Evolutionary conservation across 2,888 invertebrate genomes (phyloP), one percentile per base, ranked within the genome.

Genomic region (Tipula unca): DNA sequence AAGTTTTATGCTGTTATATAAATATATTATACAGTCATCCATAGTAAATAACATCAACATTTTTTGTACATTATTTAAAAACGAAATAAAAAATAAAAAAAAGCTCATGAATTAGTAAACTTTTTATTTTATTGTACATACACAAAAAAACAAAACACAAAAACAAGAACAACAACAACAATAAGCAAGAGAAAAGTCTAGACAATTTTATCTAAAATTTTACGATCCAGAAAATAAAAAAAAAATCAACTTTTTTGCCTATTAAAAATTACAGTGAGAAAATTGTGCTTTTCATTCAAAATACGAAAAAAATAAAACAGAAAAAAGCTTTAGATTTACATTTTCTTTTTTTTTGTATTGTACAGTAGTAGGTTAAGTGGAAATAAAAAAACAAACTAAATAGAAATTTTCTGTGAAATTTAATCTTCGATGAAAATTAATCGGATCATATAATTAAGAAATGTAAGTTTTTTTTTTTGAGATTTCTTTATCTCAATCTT

Each of bases 181-280:
- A n/a, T n/a, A n/a, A 25, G n/a, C 8, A 25, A 69, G 10, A 25
- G 69, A 69, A 69, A 69, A 25, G 69, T 69, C 69, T 69, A 69
- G 69, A 69, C 69, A 69, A 69, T 69, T 69, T 69, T 69, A 69
- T 69, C 69, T 69, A 69, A 69, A 69, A 69, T 69, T 69, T 69
- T 69, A 69, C 69, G 69, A 69, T 69, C 69, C 69, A 69, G 69
- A 69, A 69, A 69, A 69, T 69, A 69, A 69, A 69, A 69, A 69
- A 69, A 69, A 69, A 69, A 69, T 25, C 69, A 69, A 69, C 69
- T 48, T 69, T 69, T 69, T 69, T 69, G 69, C 69, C 69, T 69
- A 69, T 69, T 69, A 69, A 69, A 69, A 69, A 25, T 69, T 69
- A 69, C 69, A 69, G 69, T 69, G 69, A 69, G 69, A 69, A 69